Conservation (phyloP, 2,113 vertebrate genomes). For the Grus americana region DNA sequence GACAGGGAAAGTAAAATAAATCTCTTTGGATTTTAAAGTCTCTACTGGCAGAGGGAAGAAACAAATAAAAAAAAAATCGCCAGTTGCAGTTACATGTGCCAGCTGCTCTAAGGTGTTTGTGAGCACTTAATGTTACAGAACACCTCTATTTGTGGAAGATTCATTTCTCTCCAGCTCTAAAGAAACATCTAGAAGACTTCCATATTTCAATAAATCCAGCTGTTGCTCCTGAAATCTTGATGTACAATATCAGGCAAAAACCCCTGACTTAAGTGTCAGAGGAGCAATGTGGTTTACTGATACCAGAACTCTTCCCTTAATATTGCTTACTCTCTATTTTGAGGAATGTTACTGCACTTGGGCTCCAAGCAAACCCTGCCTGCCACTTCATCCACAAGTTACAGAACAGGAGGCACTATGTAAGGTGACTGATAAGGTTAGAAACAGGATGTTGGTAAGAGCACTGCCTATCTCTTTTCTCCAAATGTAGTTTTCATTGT, state of each 20-base stretch:
- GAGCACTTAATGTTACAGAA: not conserved
- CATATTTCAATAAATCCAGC: not conserved
- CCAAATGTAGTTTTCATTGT: not conserved
- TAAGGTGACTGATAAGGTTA: not conserved
- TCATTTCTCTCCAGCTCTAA: not conserved
- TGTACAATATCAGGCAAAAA: not conserved
- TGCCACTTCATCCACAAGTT: not conserved
- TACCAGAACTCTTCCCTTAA: not conserved
- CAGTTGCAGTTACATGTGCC: not conserved
- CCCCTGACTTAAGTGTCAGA: not conserved
- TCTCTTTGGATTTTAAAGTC: not conserved
- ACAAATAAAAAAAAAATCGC: not conserved
- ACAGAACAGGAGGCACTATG: not conserved
- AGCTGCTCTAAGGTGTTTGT: not conserved
- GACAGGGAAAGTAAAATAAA: not conserved
- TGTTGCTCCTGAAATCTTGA: not conserved
- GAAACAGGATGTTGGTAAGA: not conserved
- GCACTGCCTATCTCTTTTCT: not conserved
- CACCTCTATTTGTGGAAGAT: not conserved
- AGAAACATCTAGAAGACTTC: not conserved
- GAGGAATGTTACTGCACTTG: not conserved
- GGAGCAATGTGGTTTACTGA: not conserved
- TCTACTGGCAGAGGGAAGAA: not conserved
- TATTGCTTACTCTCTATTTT: not conserved
- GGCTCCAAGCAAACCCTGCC: not conserved